Evolutionary conservation across 2,797 vertebrate genomes (phyloP).

Genomic region (Pseudopleuronectes americanus): DNA sequence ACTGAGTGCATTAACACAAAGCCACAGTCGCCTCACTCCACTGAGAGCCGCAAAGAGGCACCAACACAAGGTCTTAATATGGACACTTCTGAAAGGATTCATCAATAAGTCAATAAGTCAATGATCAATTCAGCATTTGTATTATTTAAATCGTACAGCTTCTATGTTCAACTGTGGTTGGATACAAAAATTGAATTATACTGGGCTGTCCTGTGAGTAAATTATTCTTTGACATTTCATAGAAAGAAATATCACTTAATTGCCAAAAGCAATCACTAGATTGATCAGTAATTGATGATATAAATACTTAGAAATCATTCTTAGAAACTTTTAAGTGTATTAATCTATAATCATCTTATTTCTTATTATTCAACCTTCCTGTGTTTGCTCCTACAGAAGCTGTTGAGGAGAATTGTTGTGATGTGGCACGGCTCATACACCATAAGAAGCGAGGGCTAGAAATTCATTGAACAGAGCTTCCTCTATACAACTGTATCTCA

Average conservation of each 20-base stretch:
- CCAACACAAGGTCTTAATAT: not conserved
- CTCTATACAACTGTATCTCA: not conserved
- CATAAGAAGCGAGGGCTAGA: not conserved
- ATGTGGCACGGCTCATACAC: too few species aligned
- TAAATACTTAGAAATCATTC: too few species aligned
- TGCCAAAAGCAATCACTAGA: not conserved
- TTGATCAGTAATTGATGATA: not conserved
- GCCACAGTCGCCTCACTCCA: conserved; percentile 31
- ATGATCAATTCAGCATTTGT: not conserved
- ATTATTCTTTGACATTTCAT: too few species aligned
- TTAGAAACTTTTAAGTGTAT: too few species aligned
- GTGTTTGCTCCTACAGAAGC: not conserved
- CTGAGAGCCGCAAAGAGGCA: conserved; percentile 24
- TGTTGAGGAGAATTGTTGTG: too few species aligned
- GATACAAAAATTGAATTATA: too few species aligned
- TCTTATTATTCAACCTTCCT: too few species aligned
- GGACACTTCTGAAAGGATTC: conserved; percentile 1
- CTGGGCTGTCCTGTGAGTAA: too few species aligned
- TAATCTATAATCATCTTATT: too few species aligned
- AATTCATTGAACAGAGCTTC: too few species aligned
- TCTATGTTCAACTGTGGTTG: not conserved
- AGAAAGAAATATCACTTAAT: not conserved
- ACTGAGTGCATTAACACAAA: conserved; percentile 52
- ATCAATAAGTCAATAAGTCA: not conserved
- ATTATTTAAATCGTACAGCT: not conserved